Evolutionary conservation across 2,797 vertebrate genomes (phyloP).

Genomic region (Acipenser transmontanus): DNA sequence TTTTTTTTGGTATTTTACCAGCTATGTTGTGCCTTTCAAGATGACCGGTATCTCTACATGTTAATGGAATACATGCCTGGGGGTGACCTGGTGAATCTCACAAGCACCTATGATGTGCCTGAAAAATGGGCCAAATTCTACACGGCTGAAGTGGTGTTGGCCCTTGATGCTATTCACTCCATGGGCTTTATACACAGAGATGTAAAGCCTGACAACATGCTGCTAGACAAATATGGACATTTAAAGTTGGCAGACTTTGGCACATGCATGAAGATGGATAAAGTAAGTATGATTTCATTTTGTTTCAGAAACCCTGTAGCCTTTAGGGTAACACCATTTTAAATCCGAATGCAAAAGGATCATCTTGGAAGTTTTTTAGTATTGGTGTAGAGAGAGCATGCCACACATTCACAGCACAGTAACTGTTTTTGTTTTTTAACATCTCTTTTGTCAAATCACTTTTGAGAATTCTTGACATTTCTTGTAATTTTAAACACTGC

Average conservation of each 20-base stretch:
- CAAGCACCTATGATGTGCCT: conserved; percentile 75
- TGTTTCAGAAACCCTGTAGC: too few species aligned
- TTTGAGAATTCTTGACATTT: too few species aligned
- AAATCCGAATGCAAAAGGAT: too few species aligned
- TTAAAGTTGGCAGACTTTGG: conserved; percentile 73
- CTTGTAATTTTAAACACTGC: too few species aligned
- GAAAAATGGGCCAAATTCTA: conserved; percentile 76
- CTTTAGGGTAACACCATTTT: too few species aligned
- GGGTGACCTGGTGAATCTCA: conserved; percentile 72
- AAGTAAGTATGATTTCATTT: conserved; percentile 17
- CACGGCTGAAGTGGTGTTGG: conserved; percentile 33
- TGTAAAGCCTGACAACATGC: conserved; percentile 28
- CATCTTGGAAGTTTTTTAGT: too few species aligned
- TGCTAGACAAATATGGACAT: conserved; percentile 67
- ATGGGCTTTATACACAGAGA: conserved; percentile 73
- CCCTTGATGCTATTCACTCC: conserved; percentile 71
- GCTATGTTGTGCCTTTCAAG: conserved; percentile 76
- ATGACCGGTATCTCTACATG: conserved; percentile 71
- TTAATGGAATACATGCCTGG: conserved; percentile 78
- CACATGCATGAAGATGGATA: conserved; percentile 47
- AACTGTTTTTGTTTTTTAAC: too few species aligned
- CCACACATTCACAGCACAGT: too few species aligned
- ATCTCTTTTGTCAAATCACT: too few species aligned
- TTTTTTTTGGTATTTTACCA: conserved; percentile 17
- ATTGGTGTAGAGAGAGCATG: too few species aligned